Evolutionary conservation across 2,797 vertebrate species (phyloP), one percentile per base, ranked within the genome.

Genomic region (Menidia menidia): DNA sequence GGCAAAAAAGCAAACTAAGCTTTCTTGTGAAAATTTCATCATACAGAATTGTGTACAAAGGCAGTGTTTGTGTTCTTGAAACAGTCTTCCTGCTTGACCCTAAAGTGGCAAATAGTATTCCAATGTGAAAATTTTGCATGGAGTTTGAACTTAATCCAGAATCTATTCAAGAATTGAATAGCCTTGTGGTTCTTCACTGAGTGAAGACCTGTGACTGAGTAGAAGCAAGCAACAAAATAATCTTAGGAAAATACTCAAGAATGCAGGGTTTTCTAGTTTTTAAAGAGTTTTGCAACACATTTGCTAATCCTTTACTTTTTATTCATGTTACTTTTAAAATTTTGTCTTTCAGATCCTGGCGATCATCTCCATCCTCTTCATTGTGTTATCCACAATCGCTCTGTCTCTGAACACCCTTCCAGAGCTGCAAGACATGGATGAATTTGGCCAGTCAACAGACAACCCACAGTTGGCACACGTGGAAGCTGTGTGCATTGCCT

Each of bases 321-420:
- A 63, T 60, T 86, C 8, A 86, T 67, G 18, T 60, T 41, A 25
- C 60, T 60, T 73, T 56, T 47, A 6, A 66, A 18, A 39, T 59
- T 89, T 41, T 92, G 57, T 85, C 88, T 94, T 94, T 66, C 95
- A 99, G 98, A 96, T 99, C 92, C 91, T 99, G 93, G 98, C 98
- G 86, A 99, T 99, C 83, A 97, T 99, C 89, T 99, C 98, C 81
- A 99, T 99, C 89, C 96, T 99, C 90, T 99, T 99, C 92, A 99
- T 99, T n/a, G 96, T 99, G 71, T 93, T 99, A 64, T 99, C 98
- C 86, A 99, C 98, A 82, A 98, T 99, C 60, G 98, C 98, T 84
- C 94, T 99, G 94, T 99, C 98, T 66, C 96, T 99, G 83, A 99
- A 99, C 90, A 99, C 98, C 2, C 96, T 99, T 75, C 98, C 98